Evolutionary conservation across 2,888 invertebrate species (phyloP).

Genomic region (Sinopyrophorus schimmeli): DNA sequence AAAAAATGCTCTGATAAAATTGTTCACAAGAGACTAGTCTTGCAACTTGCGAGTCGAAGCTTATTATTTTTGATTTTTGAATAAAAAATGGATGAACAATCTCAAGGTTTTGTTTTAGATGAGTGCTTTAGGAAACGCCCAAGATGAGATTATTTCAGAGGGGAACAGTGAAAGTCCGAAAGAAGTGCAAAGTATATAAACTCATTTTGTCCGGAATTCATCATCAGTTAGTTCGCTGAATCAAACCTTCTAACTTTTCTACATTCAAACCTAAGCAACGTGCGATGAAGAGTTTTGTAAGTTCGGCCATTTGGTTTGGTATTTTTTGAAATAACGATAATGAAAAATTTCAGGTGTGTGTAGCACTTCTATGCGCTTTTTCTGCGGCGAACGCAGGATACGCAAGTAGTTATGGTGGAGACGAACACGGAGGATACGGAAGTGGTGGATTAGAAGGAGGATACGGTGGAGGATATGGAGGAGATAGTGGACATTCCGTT

Average conservation of each 20-base stretch:
- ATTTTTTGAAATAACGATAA: too few relatives aligned
- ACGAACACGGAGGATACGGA: conserved; percentile 27
- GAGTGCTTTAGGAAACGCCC: conserved; percentile 24
- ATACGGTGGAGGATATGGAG: conserved; percentile 25
- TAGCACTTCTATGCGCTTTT: conserved; percentile 46
- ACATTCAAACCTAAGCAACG: conserved; percentile 41
- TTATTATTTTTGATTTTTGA: too few relatives aligned
- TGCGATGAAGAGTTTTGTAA: conserved; percentile 53
- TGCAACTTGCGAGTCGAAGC: too few relatives aligned
- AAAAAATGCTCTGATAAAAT: too few relatives aligned
- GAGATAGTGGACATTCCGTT: conserved; percentile 44
- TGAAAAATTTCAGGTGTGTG: conserved; percentile 49
- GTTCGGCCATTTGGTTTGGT: too few relatives aligned
- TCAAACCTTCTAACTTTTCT: conserved; percentile 35
- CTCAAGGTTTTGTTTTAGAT: too few relatives aligned
- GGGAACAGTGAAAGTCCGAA: conserved; percentile 46
- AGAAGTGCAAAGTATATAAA: conserved; percentile 44
- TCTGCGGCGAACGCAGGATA: conserved; percentile 49
- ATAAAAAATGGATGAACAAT: too few relatives aligned
- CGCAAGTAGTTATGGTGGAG: conserved; percentile 41
- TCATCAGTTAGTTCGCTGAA: conserved; percentile 45
- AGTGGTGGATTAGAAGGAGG: conserved; percentile 36
- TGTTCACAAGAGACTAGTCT: too few relatives aligned
- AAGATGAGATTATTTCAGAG: conserved; percentile 28
- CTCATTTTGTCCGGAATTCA: conserved; percentile 39